phyloP scores from a whole-genome alignment of 2,888 invertebrate genomes.

The Megastigmus dorsalis region DNA sequence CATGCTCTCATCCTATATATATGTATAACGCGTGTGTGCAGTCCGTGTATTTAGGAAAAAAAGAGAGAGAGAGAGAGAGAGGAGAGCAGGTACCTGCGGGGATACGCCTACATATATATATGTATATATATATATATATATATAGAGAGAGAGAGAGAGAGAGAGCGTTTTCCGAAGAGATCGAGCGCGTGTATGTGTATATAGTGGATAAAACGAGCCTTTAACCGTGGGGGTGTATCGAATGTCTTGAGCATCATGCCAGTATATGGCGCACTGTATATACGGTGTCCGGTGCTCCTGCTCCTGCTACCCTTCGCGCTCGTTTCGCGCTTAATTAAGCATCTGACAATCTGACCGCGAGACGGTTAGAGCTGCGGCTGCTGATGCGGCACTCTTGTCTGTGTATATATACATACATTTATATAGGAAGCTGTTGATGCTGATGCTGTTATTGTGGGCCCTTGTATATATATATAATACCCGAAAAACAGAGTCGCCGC shows the following conservation, averaged over 20 bases:
- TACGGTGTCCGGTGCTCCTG: neutral
- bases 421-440: too few relatives aligned
- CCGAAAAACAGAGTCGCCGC: conserved; percentile 49
- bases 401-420: too few relatives aligned
- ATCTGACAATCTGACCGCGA: conserved; percentile 73
- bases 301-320: conserved; percentile 69
- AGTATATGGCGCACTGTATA: conserved; percentile 22
- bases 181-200: conserved; percentile 41
- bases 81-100: conserved; percentile 42
- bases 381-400: neutral
- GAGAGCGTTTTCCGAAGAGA: too few relatives aligned
- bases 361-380: conserved; percentile 68
- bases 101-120: too few relatives aligned
- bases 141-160: conserved; percentile 10
- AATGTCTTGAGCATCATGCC: conserved; percentile 68
- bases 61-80: conserved; percentile 14
- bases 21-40: too few relatives aligned
- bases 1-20: conserved; percentile 3
- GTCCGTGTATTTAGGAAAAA: neutral
- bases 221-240: conserved; percentile 69
- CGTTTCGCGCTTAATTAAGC: conserved; percentile 75
- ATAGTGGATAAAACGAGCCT: conserved; percentile 50
- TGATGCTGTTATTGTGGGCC: too few relatives aligned
- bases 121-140: too few relatives aligned
- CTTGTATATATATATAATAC: neutral